A percentile compares a stretch with the other conserved stretches of the same genome.
These are phyloP conservation scores for Drosophila atripex DNA, from an alignment of 2,888 invertebrate genomes.

Conservation along the genomic window DNA sequence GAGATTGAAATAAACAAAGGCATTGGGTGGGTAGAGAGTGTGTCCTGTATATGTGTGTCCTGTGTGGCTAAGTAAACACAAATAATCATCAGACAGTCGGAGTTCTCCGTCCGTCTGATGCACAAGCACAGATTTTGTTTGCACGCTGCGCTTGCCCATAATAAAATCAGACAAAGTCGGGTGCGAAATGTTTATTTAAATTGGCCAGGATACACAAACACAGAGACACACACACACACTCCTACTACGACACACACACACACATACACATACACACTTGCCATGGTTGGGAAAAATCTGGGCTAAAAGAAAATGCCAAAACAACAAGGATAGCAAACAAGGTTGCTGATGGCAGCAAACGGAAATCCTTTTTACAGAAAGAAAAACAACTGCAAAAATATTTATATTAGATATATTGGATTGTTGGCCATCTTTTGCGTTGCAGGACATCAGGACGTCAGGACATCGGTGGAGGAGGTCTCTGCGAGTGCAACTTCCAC, in stretches of 20 bases:
- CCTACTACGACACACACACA: slow-evolving; percentile 1
- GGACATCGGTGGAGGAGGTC: background rate
- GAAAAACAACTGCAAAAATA: slow-evolving; percentile 77
- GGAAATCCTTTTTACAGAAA: slow-evolving; percentile 67
- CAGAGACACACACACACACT: slow-evolving; percentile 18
- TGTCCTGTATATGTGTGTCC: slow-evolving; percentile 1
- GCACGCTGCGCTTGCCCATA: slow-evolving; percentile 59
- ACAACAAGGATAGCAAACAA: slow-evolving; percentile 52
- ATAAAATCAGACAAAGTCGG: slow-evolving; percentile 72
- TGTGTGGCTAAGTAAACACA: slow-evolving; percentile 60
- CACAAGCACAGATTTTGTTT: slow-evolving; percentile 51
- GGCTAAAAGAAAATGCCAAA: slow-evolving; percentile 61
- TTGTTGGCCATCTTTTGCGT: slow-evolving; percentile 42
- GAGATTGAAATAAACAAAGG: slow-evolving; percentile 52
- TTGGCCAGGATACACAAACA: slow-evolving; percentile 66
- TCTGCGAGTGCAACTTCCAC: too few species aligned
- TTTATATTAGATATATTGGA: slow-evolving; percentile 79
- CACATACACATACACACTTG: background rate
- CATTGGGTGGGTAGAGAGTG: background rate
- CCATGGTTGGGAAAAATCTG: background rate
- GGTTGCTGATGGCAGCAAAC: slow-evolving; percentile 60
- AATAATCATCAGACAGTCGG: slow-evolving; percentile 75
- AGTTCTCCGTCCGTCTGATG: slow-evolving; percentile 53
- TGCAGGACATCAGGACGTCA: background rate
- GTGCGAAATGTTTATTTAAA: slow-evolving; percentile 78